Evolutionary conservation across 2,888 invertebrate species (phyloP), one percentile per base, ranked within the genome.

Genomic region (Tethea ocularis): DNA sequence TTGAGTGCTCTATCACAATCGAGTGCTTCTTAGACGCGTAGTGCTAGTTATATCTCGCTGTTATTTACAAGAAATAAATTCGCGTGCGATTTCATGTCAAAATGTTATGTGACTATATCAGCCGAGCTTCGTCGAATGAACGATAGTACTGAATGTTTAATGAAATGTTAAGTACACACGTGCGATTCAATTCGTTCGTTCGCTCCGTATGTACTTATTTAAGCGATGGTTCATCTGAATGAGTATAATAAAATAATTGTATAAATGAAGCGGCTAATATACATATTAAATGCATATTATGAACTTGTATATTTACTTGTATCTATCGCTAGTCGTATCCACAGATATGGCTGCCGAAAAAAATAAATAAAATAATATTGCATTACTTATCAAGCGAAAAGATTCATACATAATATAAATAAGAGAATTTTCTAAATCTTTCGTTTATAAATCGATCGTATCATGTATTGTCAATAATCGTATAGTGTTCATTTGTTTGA

Each of bases 281-380:
- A 84, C 68, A 83, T 80, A 83, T 84, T 84, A 86, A 73, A 81
- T 85, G 82, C 77, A 81, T 83, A 81, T 78, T 64, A 72, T 78
- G 73, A 74, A 81, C 77, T 80, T 75, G 61, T 79, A 87, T 89
- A 87, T 84, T 87, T 86, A 87, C 87, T 88, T 89, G 87, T 84
- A 82, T 83, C 80, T 85, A 84, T 76, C 84, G 84, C 85, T 83
- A 88, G 84, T 82, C 75, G 88, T 80, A 83, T 90, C 90, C 89
- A 86, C 74, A 85, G 89, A 83, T 78, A 86, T 84, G 75, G 86
- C 88, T 89, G 91, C 86, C 82, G n/a, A n/a, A n/a, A 83, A 70
- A 87, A 84, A 87, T 88, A 88, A 85, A 87, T 87, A 89, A 85
- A 75, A 82, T 84, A 83, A 86, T 74, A 82, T 70, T 79, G 80